Evolutionary conservation across 2,888 invertebrate species (phyloP).

Genomic region (Aleiodes leptofemur): DNA sequence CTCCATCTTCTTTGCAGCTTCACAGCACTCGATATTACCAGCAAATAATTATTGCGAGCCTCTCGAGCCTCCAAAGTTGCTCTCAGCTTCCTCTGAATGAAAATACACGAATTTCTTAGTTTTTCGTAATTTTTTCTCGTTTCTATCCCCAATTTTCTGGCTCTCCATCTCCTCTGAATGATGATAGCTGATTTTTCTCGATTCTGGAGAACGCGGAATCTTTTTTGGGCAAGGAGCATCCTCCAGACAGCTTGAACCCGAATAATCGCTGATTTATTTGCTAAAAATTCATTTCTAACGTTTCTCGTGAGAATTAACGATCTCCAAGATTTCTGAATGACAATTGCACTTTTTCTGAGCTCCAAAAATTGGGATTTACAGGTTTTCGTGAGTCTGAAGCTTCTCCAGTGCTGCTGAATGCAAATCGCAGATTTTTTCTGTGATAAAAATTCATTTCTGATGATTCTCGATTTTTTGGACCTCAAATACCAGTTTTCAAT

Average conservation of each 20-base stretch:
- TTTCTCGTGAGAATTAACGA: constrained; percentile 60
- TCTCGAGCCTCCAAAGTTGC: constrained; percentile 44
- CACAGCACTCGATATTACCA: constrained; percentile 54
- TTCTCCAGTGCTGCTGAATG: constrained; percentile 69
- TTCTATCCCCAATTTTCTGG: constrained; percentile 47
- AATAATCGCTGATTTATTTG: constrained; percentile 59
- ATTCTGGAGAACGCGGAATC: constrained; percentile 38
- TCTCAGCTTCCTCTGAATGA: constrained; percentile 57
- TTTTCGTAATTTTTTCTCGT: constrained; percentile 39
- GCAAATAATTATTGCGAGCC: constrained; percentile 44
- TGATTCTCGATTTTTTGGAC: constrained; percentile 40
- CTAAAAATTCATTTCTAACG: constrained; percentile 63
- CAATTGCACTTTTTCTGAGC: constrained; percentile 49
- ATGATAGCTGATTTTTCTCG: constrained; percentile 50
- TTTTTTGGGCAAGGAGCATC: constrained; percentile 51
- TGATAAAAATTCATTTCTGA: constrained; percentile 47
- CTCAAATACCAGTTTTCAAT: constrained; percentile 77
- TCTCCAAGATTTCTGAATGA: constrained; percentile 67
- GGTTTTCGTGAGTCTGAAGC: constrained; percentile 21
- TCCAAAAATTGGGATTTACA: constrained; percentile 49
- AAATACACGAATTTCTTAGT: constrained; percentile 31
- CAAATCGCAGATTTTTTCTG: constrained; percentile 47
- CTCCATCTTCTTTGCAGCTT: constrained; percentile 23
- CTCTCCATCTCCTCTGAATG: constrained; percentile 70
- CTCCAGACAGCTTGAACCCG: constrained; percentile 68